phyloP scores from a whole-genome alignment of 1,140 invertebrate genomes.

The Drosophila tropicalis region DNA sequence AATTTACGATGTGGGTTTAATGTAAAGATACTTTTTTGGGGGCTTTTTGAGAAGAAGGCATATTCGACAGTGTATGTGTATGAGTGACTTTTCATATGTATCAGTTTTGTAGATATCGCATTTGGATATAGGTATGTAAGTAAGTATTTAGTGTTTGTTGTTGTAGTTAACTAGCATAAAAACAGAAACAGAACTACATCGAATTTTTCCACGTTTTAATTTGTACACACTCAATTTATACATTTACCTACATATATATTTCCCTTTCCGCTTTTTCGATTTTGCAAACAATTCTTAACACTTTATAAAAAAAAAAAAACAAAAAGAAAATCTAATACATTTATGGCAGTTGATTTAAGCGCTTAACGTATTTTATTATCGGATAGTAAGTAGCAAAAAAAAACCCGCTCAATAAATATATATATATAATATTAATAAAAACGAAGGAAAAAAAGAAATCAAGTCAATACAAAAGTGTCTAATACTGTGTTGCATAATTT shows the following conservation, averaged over 20 bases:
- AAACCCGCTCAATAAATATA: neutral
- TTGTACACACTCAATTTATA: slow-evolving; percentile 58
- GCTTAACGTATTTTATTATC: slow-evolving; percentile 59
- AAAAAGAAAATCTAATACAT: slow-evolving; percentile 56
- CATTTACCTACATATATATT: slow-evolving; percentile 18
- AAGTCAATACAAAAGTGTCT: slow-evolving; percentile 45
- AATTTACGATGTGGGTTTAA: slow-evolving; percentile 59
- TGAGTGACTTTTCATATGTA: slow-evolving; percentile 41
- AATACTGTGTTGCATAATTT: slow-evolving; percentile 62
- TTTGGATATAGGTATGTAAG: slow-evolving; percentile 34
- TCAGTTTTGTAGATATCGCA: slow-evolving; percentile 31
- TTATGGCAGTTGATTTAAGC: slow-evolving; percentile 73
- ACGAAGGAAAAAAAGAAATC: slow-evolving; percentile 11
- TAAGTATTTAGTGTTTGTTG: slow-evolving; percentile 39
- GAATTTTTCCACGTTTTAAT: slow-evolving; percentile 4
- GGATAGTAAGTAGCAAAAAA: slow-evolving; percentile 28
- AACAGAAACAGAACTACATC: slow-evolving; percentile 56
- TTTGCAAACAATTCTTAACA: slow-evolving; percentile 49
- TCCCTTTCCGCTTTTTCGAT: neutral
- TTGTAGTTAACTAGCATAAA: slow-evolving; percentile 53
- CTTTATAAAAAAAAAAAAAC: slow-evolving; percentile 27
- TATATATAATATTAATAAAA: neutral
- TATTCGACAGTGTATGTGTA: slow-evolving; percentile 57
- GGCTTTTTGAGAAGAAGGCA: slow-evolving; percentile 66
- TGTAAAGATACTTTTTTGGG: slow-evolving; percentile 43